Evolutionary conservation across 2,797 vertebrate genomes (phyloP), one percentile per base, ranked within the genome.

Genomic region (Botia almorhae): DNA sequence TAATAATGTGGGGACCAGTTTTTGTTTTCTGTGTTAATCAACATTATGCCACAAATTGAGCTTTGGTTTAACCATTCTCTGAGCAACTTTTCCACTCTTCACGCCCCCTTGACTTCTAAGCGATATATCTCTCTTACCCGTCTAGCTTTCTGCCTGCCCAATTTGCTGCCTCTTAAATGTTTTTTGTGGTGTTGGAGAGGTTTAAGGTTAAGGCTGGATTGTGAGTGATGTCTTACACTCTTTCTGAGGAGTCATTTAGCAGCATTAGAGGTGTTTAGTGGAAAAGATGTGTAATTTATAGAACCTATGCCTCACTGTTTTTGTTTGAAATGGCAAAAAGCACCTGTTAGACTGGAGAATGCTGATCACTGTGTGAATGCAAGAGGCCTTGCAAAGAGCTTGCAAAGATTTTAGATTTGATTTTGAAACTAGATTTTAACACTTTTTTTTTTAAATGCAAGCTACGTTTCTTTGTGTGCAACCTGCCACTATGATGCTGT

Each of bases 221-320:
- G 43, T 71, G 75, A 65, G 65, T 13, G 60, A 50, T 53, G 46
- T 56, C 68, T 78, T 48, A 70, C 70, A 46, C 69, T 75, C 55
- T 61, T 78, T 61, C 56, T 76, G 60, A 72, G 67, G 51, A 84
- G 48, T 73, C 63, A 69, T 64, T 79, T 83, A 63, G 21, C 21
- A 68, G 55, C 39, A 63, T 55, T 73, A 69, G 14, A 80, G 63
- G 72, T 58, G 56, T 81, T 83, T 82, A 82, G 67, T n/a, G 55
- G 29, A 75, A 65, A 21, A 61, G 65, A 55, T 64, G 60, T 77
- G 78, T 81, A 80, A 83, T 87, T 88, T 79, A 70, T 56, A 58
- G 63, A 36, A 53, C 51, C 69, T 84, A 46, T 78, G 60, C 68
- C 74, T 74, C 78, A 68, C 56, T 33, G 29, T 53, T 33, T 29